phyloP scores from a whole-genome alignment of 2,888 invertebrate species.

The Conomelus anceps region DNA sequence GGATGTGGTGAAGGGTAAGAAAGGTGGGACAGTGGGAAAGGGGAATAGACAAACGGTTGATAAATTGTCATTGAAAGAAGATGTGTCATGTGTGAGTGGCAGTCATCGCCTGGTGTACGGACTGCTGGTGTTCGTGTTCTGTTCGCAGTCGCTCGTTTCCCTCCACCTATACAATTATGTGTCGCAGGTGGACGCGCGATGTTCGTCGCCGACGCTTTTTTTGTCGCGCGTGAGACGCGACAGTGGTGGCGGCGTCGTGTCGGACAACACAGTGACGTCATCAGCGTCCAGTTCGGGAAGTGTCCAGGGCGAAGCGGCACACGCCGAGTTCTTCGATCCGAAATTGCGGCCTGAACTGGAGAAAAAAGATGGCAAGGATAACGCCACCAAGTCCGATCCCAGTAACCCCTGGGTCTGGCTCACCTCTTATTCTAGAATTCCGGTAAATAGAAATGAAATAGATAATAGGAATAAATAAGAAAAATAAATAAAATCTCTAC shows the following conservation, averaged over 20 bases:
- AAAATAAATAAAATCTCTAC: no score
- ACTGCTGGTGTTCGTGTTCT: neutral
- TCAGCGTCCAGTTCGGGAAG: no score
- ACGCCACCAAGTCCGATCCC: constrained; percentile 45
- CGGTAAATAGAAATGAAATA: no score
- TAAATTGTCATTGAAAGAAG: neutral
- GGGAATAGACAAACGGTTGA: neutral
- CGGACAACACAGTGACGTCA: constrained; percentile 28
- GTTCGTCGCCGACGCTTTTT: neutral
- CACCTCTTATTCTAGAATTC: constrained; percentile 78
- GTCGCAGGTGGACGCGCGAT: neutral
- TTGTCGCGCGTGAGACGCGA: neutral
- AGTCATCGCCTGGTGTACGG: neutral
- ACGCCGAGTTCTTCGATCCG: constrained; percentile 69
- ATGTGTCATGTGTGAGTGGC: no score
- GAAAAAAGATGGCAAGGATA: constrained; percentile 48
- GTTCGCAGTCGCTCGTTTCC: neutral
- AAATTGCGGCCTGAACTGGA: constrained; percentile 58
- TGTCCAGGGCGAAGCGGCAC: neutral
- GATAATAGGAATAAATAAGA: no score
- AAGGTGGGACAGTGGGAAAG: neutral
- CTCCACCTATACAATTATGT: neutral
- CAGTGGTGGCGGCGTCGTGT: constrained; percentile 25
- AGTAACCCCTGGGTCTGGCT: constrained; percentile 78
- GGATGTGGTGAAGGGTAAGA: neutral